Percentiles rank a stretch among this genome's conserved stretches.
Conservation (phyloP, 2,797 vertebrate species). For the Echiichthys vipera region DNA sequence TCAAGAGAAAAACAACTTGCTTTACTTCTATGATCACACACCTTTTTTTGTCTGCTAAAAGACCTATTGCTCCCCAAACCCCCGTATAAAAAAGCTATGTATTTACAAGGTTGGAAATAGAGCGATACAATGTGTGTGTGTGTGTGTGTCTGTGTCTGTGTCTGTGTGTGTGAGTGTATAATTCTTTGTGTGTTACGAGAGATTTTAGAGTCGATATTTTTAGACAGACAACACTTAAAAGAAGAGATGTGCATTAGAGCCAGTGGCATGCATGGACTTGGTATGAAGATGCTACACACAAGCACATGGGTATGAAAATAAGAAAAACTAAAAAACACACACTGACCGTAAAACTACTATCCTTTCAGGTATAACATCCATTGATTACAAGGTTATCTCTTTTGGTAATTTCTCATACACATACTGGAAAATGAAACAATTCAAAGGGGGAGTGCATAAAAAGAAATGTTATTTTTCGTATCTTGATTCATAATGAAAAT, state of each 20-base stretch:
- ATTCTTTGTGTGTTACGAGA: slow-evolving; percentile 34
- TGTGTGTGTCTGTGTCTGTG: slow-evolving; percentile 11
- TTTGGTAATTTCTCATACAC: slow-evolving; percentile 59
- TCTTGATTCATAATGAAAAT: slow-evolving; percentile 8
- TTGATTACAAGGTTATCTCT: slow-evolving; percentile 42
- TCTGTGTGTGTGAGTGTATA: slow-evolving; percentile 7
- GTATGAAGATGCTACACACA: slow-evolving; percentile 58
- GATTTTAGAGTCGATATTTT: slow-evolving; percentile 49
- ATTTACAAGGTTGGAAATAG: slow-evolving; percentile 94
- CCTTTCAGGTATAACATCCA: slow-evolving; percentile 51
- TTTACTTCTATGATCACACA: slow-evolving; percentile 80
- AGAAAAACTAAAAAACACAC: slow-evolving; percentile 27
- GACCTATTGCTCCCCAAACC: slow-evolving; percentile 78
- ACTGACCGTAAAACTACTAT: slow-evolving; percentile 44
- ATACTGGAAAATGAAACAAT: slow-evolving; percentile 52
- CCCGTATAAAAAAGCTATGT: slow-evolving; percentile 84
- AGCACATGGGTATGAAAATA: slow-evolving; percentile 49
- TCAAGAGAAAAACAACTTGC: slow-evolving; percentile 52
- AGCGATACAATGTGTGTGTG: slow-evolving; percentile 66
- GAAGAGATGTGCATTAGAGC: slow-evolving; percentile 47
- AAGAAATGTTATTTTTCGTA: slow-evolving; percentile 25
- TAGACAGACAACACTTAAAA: slow-evolving; percentile 63
- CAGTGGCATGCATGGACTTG: slow-evolving; percentile 63
- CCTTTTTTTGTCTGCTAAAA: slow-evolving; percentile 81
- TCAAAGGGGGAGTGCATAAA: slow-evolving; percentile 48